Conservation (phyloP, 1,140 invertebrate genomes). For the Dendroctonus ponderosae region DNA sequence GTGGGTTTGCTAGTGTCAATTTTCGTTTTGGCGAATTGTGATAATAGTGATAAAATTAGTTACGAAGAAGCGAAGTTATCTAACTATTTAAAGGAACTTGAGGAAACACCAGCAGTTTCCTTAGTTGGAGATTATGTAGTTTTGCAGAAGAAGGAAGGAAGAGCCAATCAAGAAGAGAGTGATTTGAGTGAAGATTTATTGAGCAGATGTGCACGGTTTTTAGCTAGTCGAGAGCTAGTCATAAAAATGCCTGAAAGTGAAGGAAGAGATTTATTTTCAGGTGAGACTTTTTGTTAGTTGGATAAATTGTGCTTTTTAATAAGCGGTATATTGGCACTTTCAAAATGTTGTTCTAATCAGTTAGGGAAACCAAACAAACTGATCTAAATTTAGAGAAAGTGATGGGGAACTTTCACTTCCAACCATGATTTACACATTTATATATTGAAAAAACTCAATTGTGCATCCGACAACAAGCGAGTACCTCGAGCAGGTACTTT, state of each 20-base stretch:
- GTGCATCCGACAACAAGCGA: not conserved
- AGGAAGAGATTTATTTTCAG: conserved; percentile 42
- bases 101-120: conserved; percentile 47
- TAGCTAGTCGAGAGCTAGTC: conserved; percentile 51
- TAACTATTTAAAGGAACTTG: conserved; percentile 51
- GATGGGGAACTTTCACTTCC: too few relatives aligned
- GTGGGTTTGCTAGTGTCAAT: not conserved
- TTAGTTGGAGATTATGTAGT: conserved; percentile 51
- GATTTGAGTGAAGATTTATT: conserved; percentile 35
- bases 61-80: conserved; percentile 50
- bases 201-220: conserved; percentile 52
- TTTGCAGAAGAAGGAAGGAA: conserved; percentile 39
- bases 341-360: too few relatives aligned
- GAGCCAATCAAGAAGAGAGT: conserved; percentile 35
- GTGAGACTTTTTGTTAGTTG: conserved; percentile 36
- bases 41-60: conserved; percentile 22
- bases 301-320: conserved; percentile 18
- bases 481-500: conserved; percentile 9
- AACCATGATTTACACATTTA: too few relatives aligned
- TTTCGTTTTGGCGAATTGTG: conserved; percentile 6
- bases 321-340: too few relatives aligned
- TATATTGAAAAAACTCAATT: too few relatives aligned
- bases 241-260: conserved; percentile 48
- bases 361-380: too few relatives aligned
- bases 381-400: too few relatives aligned